Base-by-base conservation (phyloP, 2,888 invertebrate genomes). In the Pseudeuparius sepicola region DNA sequence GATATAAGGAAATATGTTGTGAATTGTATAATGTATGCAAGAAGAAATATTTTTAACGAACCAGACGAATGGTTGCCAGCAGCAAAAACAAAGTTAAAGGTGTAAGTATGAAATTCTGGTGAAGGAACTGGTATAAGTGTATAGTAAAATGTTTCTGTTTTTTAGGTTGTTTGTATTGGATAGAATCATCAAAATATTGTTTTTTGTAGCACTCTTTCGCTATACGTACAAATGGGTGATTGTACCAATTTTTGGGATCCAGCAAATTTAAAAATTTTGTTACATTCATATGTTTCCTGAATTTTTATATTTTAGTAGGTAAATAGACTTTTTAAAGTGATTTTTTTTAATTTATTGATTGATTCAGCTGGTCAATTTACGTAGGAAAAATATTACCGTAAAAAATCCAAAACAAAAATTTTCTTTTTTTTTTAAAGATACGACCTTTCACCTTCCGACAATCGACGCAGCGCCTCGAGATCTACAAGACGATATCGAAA, bases 81-180 rank as follows among this genome's bases (percentile, higher is more conserved):
- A 0, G 88, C 88, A 3, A 71, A 71, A 43, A 67, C 81, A 26
- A 85, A 86, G 46, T 78, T 86, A 76, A 76, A 65, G 67, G 63
- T 85, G 86, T 86, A 66, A 74, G 74, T 62, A 37, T n/a, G 20
- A 20, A 20, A 20, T n/a, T 20, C 20, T 20, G 7, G 20, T n/a
- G 20, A 20, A 20, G 20, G 20, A 20, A n/a, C 6, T 7, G 20
- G n/a, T 20, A 6, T 20, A 20, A n/a, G n/a, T 14, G 14, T 11
- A 29, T 12, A 29, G 6, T 29, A 6, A 4, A 14, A 12, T 25
- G 44, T 39, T 46, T 38, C 53, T 51, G 53, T 49, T 51, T 74
- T 65, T 14, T 70, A 92, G 92, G 34, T 89, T 92, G 86, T 90
- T 83, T 66, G 78, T 73, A 62, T 78, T 89, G 4, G 90, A 92